phyloP scores from a whole-genome alignment of 2,888 invertebrate genomes.

The Eudasyphora cyanicolor region DNA sequence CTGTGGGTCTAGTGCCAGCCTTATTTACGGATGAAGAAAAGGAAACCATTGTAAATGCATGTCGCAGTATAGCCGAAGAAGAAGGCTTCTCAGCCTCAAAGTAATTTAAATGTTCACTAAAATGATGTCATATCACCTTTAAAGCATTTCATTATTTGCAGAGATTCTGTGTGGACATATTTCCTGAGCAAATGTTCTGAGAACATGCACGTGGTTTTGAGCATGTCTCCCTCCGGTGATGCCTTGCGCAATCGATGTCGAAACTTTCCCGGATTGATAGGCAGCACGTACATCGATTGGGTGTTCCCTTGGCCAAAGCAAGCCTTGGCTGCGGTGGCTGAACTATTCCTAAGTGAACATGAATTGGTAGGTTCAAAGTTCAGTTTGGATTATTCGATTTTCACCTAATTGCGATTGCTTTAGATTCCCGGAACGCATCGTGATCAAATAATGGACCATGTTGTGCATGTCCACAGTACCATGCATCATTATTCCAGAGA shows the following conservation, averaged over 20 bases:
- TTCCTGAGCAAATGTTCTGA: constrained; percentile 89
- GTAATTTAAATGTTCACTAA: constrained; percentile 76
- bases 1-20: constrained; percentile 93
- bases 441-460: constrained; percentile 88
- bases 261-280: constrained; percentile 95
- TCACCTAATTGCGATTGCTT: background rate
- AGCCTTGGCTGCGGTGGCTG: constrained; percentile 92
- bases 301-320: constrained; percentile 96
- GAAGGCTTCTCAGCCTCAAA: constrained; percentile 88
- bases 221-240: constrained; percentile 94
- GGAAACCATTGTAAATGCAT: constrained; percentile 87
- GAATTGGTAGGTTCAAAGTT: constrained; percentile 75
- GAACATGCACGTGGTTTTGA: constrained; percentile 93
- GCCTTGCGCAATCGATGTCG: constrained; percentile 90
- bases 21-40: constrained; percentile 94
- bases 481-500: constrained; percentile 87
- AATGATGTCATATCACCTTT: no score
- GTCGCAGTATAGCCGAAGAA: constrained; percentile 85
- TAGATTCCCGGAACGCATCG: constrained; percentile 86
- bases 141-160: no score
- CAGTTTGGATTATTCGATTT: background rate
- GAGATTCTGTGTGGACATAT: constrained; percentile 92
- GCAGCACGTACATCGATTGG: constrained; percentile 96
- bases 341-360: constrained; percentile 90
- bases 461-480: constrained; percentile 91